Percentiles rank a stretch among this genome's conserved stretches.
These are phyloP conservation scores for Passerculus sandwichensis DNA, from an alignment of 2,797 vertebrate genomes.

Conservation along the genomic window DNA sequence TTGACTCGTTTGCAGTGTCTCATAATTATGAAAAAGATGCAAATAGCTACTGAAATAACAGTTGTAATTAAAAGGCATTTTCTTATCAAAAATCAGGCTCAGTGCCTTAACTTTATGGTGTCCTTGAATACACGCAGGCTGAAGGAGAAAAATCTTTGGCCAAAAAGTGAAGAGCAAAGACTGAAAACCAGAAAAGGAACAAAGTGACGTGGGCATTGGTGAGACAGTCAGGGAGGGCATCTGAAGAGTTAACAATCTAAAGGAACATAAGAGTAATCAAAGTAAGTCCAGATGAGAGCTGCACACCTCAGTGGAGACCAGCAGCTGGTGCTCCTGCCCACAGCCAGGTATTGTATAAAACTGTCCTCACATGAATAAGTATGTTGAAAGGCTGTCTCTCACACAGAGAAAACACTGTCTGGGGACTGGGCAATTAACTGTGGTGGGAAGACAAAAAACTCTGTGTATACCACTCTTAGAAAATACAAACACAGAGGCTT, in stretches of 20 bases:
- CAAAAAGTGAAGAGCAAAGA: neutral
- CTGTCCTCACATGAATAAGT: constrained; percentile 59
- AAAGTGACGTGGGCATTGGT: accelerated
- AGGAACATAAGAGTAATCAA: constrained; percentile 52
- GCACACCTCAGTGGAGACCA: constrained; percentile 56
- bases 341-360: constrained; percentile 54
- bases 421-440: constrained; percentile 35
- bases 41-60: neutral
- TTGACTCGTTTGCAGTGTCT: neutral
- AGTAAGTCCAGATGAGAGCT: constrained; percentile 58
- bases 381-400: constrained; percentile 27
- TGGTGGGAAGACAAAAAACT: neutral
- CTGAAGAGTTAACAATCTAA: constrained; percentile 48
- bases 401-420: neutral
- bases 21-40: neutral
- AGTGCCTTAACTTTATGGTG: neutral
- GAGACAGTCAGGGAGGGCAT: neutral
- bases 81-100: neutral
- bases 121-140: neutral
- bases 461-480: neutral
- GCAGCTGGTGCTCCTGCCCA: constrained; percentile 53
- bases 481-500: neutral
- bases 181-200: neutral
- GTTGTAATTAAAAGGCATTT: neutral
- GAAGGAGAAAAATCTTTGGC: neutral